Percentiles rank a stretch among this genome's conserved stretches.
Conservation (phyloP, 2,888 invertebrate species). For the Phengaris alcon region DNA sequence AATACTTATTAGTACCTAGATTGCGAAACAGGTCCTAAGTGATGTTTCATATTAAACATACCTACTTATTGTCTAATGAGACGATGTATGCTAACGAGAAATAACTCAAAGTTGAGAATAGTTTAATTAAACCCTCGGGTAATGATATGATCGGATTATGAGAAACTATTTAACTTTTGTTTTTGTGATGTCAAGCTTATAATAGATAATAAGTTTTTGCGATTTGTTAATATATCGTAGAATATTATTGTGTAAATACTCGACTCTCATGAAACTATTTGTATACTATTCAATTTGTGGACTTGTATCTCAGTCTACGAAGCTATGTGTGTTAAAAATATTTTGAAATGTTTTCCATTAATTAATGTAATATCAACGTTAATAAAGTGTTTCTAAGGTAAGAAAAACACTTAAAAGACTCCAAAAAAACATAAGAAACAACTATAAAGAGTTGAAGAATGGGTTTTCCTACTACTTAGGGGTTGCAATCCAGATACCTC, state of each 20-base stretch:
- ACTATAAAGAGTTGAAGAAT: no score
- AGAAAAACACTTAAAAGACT: background rate
- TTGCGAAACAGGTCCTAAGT: background rate
- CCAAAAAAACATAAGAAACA: background rate
- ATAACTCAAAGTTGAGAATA: background rate
- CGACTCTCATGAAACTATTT: background rate
- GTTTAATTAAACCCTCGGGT: background rate
- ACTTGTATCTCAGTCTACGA: no score
- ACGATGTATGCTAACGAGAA: background rate
- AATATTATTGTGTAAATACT: background rate
- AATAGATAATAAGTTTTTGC: background rate
- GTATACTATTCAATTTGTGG: no score
- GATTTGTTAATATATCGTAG: background rate
- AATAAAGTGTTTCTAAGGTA: background rate
- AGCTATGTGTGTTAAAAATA: no score
- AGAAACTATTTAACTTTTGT: background rate
- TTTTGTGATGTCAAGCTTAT: no score
- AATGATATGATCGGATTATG: background rate
- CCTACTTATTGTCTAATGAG: background rate
- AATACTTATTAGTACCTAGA: no score
- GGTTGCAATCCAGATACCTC: no score
- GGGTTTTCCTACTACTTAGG: no score
- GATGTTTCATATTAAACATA: background rate
- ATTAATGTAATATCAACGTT: background rate
- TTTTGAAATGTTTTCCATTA: background rate